Evolutionary conservation across 2,888 invertebrate genomes (phyloP).

Genomic region (Entomobrya multifasciata): DNA sequence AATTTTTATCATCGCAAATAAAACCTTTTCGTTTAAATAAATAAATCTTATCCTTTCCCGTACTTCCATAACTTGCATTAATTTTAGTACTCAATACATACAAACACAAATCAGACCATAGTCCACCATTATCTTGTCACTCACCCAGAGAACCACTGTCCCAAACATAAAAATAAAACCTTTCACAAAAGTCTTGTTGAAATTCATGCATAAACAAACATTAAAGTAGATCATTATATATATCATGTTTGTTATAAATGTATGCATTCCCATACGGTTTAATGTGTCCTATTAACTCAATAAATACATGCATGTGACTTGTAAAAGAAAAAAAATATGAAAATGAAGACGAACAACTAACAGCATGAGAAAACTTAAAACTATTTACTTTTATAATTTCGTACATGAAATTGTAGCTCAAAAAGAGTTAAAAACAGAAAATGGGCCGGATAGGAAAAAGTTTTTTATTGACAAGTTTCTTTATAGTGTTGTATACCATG

Average conservation of each 20-base stretch:
- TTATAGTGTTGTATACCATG: too few species aligned
- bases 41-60: not conserved
- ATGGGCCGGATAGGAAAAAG: too few species aligned
- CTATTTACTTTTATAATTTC: too few species aligned
- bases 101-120: conserved; percentile 18
- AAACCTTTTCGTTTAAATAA: not conserved
- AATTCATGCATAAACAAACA: too few species aligned
- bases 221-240: not conserved
- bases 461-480: too few species aligned
- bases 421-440: too few species aligned
- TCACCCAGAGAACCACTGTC: not conserved
- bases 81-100: too few species aligned
- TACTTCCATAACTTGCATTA: conserved; percentile 5
- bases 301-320: not conserved
- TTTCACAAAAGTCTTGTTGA: not conserved
- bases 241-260: not conserved
- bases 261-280: not conserved
- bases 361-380: too few species aligned
- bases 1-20: conserved; percentile 8
- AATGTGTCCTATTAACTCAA: not conserved
- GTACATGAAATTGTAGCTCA: too few species aligned
- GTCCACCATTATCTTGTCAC: conserved; percentile 33
- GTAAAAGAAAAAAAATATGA: too few species aligned
- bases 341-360: not conserved
- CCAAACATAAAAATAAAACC: not conserved